Percentiles rank a stretch among this genome's conserved stretches.
Conservation (phyloP, 2,888 invertebrate species). For the Ephialtes manifestator region DNA sequence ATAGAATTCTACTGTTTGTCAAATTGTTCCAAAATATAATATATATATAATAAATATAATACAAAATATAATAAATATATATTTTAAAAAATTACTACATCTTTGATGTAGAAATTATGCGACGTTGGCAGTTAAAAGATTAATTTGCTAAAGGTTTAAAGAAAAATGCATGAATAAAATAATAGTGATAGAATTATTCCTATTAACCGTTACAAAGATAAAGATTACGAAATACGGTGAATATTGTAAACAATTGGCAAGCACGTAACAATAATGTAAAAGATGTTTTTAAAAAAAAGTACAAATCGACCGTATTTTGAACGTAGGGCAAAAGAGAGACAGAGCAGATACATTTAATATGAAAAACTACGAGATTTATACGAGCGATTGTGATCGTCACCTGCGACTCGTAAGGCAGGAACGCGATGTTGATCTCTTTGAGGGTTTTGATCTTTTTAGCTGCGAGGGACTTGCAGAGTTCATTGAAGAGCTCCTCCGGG, state of each 20-base stretch:
- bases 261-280: not conserved
- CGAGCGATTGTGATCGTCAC: slow-evolving; percentile 87
- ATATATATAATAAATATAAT: too few species aligned
- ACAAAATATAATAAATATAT: too few species aligned
- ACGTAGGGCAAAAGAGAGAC: not conserved
- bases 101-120: too few species aligned
- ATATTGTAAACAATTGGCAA: not conserved
- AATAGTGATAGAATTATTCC: not conserved
- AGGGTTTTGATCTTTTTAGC: slow-evolving; percentile 98
- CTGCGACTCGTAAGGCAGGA: slow-evolving; percentile 99
- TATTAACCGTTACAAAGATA: not conserved
- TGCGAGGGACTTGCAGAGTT: slow-evolving; percentile 97
- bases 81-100: too few species aligned
- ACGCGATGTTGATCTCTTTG: slow-evolving; percentile 99
- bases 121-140: not conserved
- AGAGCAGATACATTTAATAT: not conserved
- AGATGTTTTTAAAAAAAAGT: not conserved
- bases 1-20: too few species aligned
- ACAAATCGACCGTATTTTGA: not conserved
- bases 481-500: slow-evolving; percentile 98
- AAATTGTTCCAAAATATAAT: too few species aligned
- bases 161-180: not conserved
- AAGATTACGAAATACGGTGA: not conserved
- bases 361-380: slow-evolving; percentile 46
- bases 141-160: not conserved